Base-by-base conservation (phyloP, 2,113 vertebrate species). In the Microtus ochrogaster region DNA sequence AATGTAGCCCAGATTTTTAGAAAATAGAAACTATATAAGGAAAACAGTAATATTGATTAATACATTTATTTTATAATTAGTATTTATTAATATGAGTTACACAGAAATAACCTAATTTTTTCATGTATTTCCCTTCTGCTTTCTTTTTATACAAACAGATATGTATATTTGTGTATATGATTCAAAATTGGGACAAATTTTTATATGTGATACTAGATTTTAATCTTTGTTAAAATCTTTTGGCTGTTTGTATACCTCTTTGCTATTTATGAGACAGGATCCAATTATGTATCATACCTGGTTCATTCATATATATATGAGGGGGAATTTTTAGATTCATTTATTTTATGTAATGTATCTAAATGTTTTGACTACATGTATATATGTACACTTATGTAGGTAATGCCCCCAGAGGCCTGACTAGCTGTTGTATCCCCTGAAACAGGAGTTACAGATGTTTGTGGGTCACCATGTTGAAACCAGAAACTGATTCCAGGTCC, bases 1-100 rank as follows among this genome's bases (percentile, higher is more conserved):
- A 90, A 91, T 83, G 21, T 92, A 95, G 41, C 28, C 55, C 70
- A 26, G 68, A 8, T 36, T 88, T 78, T 86, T 2, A 91, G 13
- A 66, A 97, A 86, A 82, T 49, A 39, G 30, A 89, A 87, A 87
- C 11, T 22, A 89, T 28, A 86, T 73, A 41, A 89, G 82, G 22
- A 90, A 88, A 36, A 74, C 2, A 85, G 8, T 65, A 33, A n/a
- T 26, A 79, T 24, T 86, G 24, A 13, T 73, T 73, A 49, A 44
- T 76, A 74, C 68, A 89, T 72, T 83, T 72, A 89, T 14, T 49
- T n/a, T 63, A 33, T 47, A 77, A 84, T 89, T 77, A 44, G 16
- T 44, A 63, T 89, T 76, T 84, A 68, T 61, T 90, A 44, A 47
- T 86, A 86, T 88, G 4, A 47, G 49, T 94, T 58, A 82, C 39